Evolutionary conservation across 2,797 vertebrate species (phyloP), one percentile per base, ranked within the genome.

Genomic region (Rhyacichthys aspro): DNA sequence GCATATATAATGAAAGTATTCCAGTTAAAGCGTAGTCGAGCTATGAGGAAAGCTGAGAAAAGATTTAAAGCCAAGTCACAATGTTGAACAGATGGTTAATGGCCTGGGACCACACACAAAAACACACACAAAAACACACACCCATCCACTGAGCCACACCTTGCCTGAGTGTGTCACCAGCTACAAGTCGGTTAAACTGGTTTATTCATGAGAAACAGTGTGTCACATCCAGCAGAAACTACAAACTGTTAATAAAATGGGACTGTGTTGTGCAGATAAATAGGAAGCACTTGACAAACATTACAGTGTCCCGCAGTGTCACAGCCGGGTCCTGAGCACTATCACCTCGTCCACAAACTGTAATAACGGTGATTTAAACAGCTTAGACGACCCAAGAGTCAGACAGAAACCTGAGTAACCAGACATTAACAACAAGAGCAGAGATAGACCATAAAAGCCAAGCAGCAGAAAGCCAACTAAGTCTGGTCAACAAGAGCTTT

Each of bases 231-330:
- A 65, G 57, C 70, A 56, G 55, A 75, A 70, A 67, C 63, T 59
- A 63, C 78, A 63, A 70, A 55, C 67, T 52, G 64, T 54, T 61
- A 76, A 75, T 78, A 55, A 62, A 52, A 52, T 37, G 16, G 18
- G 19, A 39, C 49, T 34, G 69, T 59, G 56, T 59, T 43, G 43
- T 45, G 60, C 37, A 49, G 63, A 61, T 67, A 78, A 83, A 85
- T 77, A 43, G 60, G 49, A 86, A 83, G 67, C 76, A 78, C 81
- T 84, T 85, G 81, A 83, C 78, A 79, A 82, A 81, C 82, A 79
- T 83, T 81, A 79, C 50, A 0, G 23, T 70, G 59, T 44, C 34
- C 37, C 54, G 41, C 66, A 48, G 64, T 11, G 53, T 43, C 52
- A 4, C 47, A 28, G 34, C 58, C 38, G 32, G 55, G 17, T 55